A percentile compares a stretch with the other conserved stretches of the same genome.
phyloP scores from a whole-genome alignment of 2,888 invertebrate genomes.

The Gortyna flavago region DNA sequence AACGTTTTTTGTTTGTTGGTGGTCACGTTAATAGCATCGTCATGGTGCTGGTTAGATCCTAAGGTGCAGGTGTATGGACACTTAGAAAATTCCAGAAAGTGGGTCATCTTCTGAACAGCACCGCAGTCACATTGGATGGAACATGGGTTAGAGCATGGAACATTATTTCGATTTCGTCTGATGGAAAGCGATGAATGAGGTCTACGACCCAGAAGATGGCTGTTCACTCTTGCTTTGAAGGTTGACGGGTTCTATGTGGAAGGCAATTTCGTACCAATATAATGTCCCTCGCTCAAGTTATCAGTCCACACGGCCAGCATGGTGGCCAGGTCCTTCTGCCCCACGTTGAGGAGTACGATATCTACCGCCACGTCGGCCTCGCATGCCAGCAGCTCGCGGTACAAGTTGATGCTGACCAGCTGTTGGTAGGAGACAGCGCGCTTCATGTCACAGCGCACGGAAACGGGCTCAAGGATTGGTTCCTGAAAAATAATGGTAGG shows the following conservation, averaged over 20 bases:
- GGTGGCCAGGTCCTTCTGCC: slow-evolving; percentile 93
- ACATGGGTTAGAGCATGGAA: too few relatives aligned
- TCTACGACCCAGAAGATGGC: background rate
- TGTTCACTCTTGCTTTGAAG: background rate
- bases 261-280: slow-evolving; percentile 81
- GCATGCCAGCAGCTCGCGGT: slow-evolving; percentile 86
- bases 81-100: too few relatives aligned
- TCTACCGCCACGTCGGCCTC: slow-evolving; percentile 93
- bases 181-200: too few relatives aligned
- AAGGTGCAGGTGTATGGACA: too few relatives aligned
- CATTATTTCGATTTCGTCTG: too few relatives aligned
- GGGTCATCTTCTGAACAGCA: too few relatives aligned
- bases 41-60: too few relatives aligned
- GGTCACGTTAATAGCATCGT: too few relatives aligned
- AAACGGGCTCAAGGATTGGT: slow-evolving; percentile 93
- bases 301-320: slow-evolving; percentile 93
- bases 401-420: slow-evolving; percentile 65
- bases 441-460: slow-evolving; percentile 93
- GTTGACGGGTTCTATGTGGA: background rate
- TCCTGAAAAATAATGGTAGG: slow-evolving; percentile 82
- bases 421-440: slow-evolving; percentile 84
- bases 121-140: too few relatives aligned
- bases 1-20: too few relatives aligned
- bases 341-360: slow-evolving; percentile 91
- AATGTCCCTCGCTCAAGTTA: slow-evolving; percentile 91